Base-by-base conservation (phyloP, 2,888 invertebrate species). In the Tachina lurida region DNA sequence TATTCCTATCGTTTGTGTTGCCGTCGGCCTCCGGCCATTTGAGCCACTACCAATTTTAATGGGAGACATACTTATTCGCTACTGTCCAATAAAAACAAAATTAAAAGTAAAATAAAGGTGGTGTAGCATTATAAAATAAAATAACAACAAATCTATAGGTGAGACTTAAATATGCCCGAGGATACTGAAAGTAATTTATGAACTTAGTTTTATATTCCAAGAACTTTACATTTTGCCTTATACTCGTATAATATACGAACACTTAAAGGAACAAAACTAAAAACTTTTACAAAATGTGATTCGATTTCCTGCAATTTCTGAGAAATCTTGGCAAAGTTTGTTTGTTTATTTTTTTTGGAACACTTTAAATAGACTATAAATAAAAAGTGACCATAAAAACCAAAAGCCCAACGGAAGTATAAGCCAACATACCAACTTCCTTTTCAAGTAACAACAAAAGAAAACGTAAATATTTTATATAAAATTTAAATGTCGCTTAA, bases 341-440 rank as follows among this genome's bases (percentile, higher is more conserved):
- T 62, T 9, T 3, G 1, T 22, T 3, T 22, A 22, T 2, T 68
- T 58, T 39, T n/a, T 60, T 41, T 60, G 0, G 1, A 41, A 52
- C n/a, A 80, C n/a, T 84, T 68, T n/a, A 73, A 63, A 19, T 54
- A 22, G 52, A 58, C 58, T 10, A 49, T 77, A 67, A 62, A 60
- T 60, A 58, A 71, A 79, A 86, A 82, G 43, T 67, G 71, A 77
- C 70, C 60, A 78, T 75, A 88, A 91, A 91, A 91, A 90, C 87
- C 86, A 67, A 89, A 91, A 89, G 91, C 91, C 90, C 87, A 90
- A 85, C 88, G 90, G 91, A 91, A 91, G 88, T 88, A 87, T 88
- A 75, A 79, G 70, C 83, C 84, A 81, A 71, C 75, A 65, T 56
- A 62, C 41, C 43, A 77, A 75, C 75, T 70, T 83, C 75, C 86